Conservation (phyloP, 2,797 vertebrate species). For the Oreochromis grahami region DNA sequence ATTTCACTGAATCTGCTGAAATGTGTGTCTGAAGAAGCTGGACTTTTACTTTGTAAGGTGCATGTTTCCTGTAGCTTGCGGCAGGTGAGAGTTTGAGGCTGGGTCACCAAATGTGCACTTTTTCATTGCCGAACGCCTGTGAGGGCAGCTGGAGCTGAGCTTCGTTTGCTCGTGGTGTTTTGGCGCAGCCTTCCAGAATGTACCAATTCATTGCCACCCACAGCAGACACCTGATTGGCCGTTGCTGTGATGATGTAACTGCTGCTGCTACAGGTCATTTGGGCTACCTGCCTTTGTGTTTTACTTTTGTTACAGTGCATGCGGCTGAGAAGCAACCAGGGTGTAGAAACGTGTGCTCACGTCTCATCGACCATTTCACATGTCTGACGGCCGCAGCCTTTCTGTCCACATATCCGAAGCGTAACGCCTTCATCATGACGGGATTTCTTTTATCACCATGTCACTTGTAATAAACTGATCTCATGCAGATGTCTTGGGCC, state of each 20-base stretch:
- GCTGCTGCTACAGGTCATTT: constrained; percentile 69
- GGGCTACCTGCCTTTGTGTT: constrained; percentile 53
- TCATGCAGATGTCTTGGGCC: constrained; percentile 23
- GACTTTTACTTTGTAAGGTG: constrained; percentile 47
- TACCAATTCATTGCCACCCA: constrained; percentile 32
- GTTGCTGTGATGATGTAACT: constrained; percentile 71
- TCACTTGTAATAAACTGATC: constrained; percentile 71
- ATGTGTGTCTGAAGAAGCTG: not conserved
- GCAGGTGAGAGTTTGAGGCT: constrained; percentile 14
- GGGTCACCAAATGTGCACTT: constrained; percentile 70
- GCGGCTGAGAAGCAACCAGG: constrained; percentile 54
- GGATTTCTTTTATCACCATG: constrained; percentile 44
- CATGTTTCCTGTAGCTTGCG: constrained; percentile 37
- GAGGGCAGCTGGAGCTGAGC: not conserved
- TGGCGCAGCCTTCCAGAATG: constrained; percentile 48
- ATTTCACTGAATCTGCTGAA: not conserved
- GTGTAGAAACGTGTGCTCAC: constrained; percentile 24
- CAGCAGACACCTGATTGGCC: constrained; percentile 67
- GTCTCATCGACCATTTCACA: constrained; percentile 31
- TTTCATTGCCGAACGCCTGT: constrained; percentile 29
- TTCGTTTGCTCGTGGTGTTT: not conserved
- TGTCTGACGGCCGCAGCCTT: constrained; percentile 12
- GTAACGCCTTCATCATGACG: constrained; percentile 21
- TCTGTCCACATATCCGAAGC: not conserved
- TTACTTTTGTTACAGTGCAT: constrained; percentile 64